These are phyloP conservation scores for Phlogophora meticulosa DNA, from an alignment of 2,888 invertebrate genomes.

Conservation along the genomic window DNA sequence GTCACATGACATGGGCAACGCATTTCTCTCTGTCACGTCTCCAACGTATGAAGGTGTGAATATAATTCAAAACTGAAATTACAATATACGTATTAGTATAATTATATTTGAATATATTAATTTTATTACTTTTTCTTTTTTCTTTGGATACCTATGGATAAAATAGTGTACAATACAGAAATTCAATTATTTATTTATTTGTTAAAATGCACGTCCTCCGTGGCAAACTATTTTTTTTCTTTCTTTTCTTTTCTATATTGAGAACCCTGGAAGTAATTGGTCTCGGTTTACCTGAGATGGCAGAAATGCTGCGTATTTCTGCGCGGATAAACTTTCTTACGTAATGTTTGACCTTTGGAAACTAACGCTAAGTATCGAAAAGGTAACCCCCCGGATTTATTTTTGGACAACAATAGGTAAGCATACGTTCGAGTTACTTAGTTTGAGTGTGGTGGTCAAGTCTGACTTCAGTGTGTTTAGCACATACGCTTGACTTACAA, in stretches of 20 bases:
- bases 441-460: not conserved
- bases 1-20: not conserved
- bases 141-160: too few relatives aligned
- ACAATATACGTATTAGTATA: too few relatives aligned
- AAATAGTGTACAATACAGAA: too few relatives aligned
- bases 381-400: slow-evolving; percentile 2
- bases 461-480: too few relatives aligned
- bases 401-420: not conserved
- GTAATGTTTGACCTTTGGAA: slow-evolving; percentile 31
- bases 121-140: too few relatives aligned
- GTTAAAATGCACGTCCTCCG: too few relatives aligned
- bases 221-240: too few relatives aligned
- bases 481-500: too few relatives aligned
- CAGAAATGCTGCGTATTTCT: not conserved
- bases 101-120: too few relatives aligned
- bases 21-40: slow-evolving; percentile 5
- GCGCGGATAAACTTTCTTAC: not conserved
- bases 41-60: not conserved
- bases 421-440: not conserved
- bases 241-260: slow-evolving; percentile 15
- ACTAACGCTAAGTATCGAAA: not conserved
- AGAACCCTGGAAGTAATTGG: slow-evolving; percentile 16
- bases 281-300: slow-evolving; percentile 2
- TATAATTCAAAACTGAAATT: too few relatives aligned
- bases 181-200: too few relatives aligned